Evolutionary conservation across 35 echinoderm and acorn worm species (phyloP), one percentile per base, ranked within the genome.

Genomic region (Heliocidaris erythrogramma): DNA sequence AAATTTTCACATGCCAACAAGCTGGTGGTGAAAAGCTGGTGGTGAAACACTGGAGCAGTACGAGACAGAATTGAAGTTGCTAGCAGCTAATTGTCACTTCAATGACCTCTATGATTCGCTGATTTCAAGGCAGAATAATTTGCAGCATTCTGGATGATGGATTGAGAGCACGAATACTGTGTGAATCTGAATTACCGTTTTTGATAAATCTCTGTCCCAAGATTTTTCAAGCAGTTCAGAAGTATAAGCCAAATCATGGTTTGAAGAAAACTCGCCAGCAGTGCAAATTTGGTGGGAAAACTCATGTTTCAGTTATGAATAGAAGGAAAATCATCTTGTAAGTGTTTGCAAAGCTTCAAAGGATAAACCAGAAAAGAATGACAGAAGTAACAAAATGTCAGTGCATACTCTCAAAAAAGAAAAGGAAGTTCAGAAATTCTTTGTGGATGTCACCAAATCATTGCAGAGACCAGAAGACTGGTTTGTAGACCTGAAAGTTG

Each of bases 21-120:
- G 16, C 47, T 9, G 8, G 10, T n/a, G n/a, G n/a, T n/a, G n/a
- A n/a, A n/a, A n/a, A n/a, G n/a, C n/a, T n/a, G n/a, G n/a, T 2
- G 59, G n/a, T 69, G 93, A 96, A 93, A 92, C 14, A 17, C 47
- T 97, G 85, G 95, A 95, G 2, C 93, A 97, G 59, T 96, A 94
- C 59, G 5, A 94, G 6, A 96, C 95, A 84, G 87, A 89, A n/a
- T 48, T 89, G 32, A 89, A 89, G 32, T 32, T 89, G 32, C 87
- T 89, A 11, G 87, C 30, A 17, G 30, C 30, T 31, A 42, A 42
- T 89, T 89, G 31, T 24, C 47, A 89, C 29, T 89, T 31, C 30
- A 32, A 30, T 32, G 30, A 89, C 29, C 87, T 89, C 30, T 30
- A 89, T n/a, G 87, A 89, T n/a, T n/a, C n/a, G n/a, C n/a, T n/a